Base-by-base conservation (phyloP, 2,888 invertebrate genomes). In the Aleiodes leptofemur region DNA sequence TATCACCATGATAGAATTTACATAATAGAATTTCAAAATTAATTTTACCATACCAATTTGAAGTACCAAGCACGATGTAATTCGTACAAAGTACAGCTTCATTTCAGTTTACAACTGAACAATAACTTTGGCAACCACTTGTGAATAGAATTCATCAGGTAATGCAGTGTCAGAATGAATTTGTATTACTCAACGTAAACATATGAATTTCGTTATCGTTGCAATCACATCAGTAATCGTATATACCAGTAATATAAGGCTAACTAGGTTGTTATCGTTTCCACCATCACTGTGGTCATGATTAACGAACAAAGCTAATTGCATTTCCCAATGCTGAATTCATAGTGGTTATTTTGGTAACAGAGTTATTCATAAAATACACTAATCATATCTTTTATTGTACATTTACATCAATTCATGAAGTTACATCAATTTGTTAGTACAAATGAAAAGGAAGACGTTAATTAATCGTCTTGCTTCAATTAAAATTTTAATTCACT, bases 291-390 rank as follows among this genome's bases (percentile, higher is more conserved):
- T 61, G 57, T 66, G 59, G 50, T 61, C 56, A 74, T 74, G 71
- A 79, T 77, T 66, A 79, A 77, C 76, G 77, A 76, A 77, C 77
- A 70, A 73, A 68, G 72, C 74, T 79, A 79, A 77, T 79, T 77
- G 72, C 72, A 71, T 76, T 79, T 72, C 64, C 53, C 70, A 31
- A 64, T 74, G 74, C 8, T 48, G 64, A 64, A 70, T 70, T 48
- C 43, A 55, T 38, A 23, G 59, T 64, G 34, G 64, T 51, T 51
- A 56, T 69, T 61, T 56, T 31, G 31, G 61, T 71, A 64, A 43
- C 43, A 64, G 34, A 64, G 16, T 48, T 43, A 43, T 64, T 64
- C 43, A 23, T 14, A 16, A 55, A 16, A 55, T 0, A 55, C 43
- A 43, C 43, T 43, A 43, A 43, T 9, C 43, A 43, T 8, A 11